Evolutionary conservation across 2,797 vertebrate genomes (phyloP).

Genomic region (Synanceia verrucosa): DNA sequence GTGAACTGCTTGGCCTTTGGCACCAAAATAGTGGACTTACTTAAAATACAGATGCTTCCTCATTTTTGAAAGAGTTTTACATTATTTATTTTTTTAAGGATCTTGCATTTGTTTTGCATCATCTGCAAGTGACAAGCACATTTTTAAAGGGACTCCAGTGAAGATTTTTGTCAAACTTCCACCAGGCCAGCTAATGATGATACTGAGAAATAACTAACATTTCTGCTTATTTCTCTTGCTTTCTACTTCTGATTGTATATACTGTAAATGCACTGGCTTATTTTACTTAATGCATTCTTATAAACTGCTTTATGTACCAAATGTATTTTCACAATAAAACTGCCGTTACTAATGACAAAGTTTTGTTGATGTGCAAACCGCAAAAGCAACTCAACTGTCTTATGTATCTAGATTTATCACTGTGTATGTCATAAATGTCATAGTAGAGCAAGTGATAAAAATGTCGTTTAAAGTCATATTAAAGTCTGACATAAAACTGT

Average conservation of each 20-base stretch:
- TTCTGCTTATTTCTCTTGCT: conserved; percentile 44
- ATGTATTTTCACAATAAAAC: conserved; percentile 84
- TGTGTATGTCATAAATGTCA: neutral
- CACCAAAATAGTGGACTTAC: conserved; percentile 30
- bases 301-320: conserved; percentile 74
- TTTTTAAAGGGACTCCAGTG: conserved; percentile 73
- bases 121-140: conserved; percentile 63
- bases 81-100: conserved; percentile 77
- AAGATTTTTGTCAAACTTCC: conserved; percentile 66
- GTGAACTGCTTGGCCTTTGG: conserved; percentile 22
- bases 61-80: conserved; percentile 53
- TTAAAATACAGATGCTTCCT: conserved; percentile 36
- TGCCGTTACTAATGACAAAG: conserved; percentile 14
- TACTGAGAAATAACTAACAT: conserved; percentile 73
- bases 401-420: neutral
- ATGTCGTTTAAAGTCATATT: neutral
- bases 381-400: neutral
- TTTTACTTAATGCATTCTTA: conserved; percentile 63
- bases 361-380: neutral
- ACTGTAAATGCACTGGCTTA: conserved; percentile 78
- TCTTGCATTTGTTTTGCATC: conserved; percentile 50
- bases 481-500: neutral
- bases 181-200: conserved; percentile 60
- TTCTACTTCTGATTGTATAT: conserved; percentile 62
- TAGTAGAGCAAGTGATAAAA: neutral